These are phyloP conservation scores for Triplophysa tibetana DNA, from an alignment of 2,113 vertebrate genomes.

Conservation along the genomic window DNA sequence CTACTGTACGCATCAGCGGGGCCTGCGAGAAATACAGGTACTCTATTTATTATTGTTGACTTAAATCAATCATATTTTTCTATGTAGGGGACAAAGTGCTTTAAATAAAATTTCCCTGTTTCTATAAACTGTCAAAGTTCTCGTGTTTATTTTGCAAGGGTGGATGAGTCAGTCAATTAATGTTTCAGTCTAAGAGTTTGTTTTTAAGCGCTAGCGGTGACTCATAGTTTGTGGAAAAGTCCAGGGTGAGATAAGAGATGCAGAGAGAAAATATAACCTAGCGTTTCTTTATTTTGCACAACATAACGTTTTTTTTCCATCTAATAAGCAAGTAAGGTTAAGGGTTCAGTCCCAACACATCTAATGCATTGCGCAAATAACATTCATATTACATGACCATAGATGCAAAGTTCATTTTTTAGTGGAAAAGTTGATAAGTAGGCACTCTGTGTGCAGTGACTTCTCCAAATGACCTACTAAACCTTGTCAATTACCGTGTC, in stretches of 20 bases:
- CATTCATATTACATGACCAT: background rate
- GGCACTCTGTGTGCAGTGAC: too few relatives aligned
- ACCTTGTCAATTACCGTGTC: too few relatives aligned
- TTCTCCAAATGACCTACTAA: too few relatives aligned
- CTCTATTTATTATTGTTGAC: constrained; percentile 80
- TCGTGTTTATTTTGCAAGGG: constrained; percentile 4
- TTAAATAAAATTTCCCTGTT: constrained; percentile 81
- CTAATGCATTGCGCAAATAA: background rate
- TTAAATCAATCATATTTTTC: constrained; percentile 82
- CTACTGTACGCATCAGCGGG: constrained; percentile 66
- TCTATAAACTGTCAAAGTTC: constrained; percentile 48
- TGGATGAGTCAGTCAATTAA: background rate
- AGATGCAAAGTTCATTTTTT: background rate
- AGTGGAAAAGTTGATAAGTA: background rate
- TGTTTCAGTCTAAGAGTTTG: background rate
- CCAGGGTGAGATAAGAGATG: too few relatives aligned
- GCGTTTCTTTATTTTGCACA: too few relatives aligned
- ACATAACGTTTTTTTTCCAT: too few relatives aligned
- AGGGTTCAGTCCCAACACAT: background rate
- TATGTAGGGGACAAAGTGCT: constrained; percentile 76
- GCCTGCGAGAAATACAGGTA: constrained; percentile 67
- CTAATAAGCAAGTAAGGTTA: too few relatives aligned
- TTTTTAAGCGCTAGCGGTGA: background rate
- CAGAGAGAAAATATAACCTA: too few relatives aligned
- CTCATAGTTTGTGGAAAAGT: background rate